Base-by-base conservation (phyloP, 2,113 vertebrate genomes). In the Cephalopterus ornatus region DNA sequence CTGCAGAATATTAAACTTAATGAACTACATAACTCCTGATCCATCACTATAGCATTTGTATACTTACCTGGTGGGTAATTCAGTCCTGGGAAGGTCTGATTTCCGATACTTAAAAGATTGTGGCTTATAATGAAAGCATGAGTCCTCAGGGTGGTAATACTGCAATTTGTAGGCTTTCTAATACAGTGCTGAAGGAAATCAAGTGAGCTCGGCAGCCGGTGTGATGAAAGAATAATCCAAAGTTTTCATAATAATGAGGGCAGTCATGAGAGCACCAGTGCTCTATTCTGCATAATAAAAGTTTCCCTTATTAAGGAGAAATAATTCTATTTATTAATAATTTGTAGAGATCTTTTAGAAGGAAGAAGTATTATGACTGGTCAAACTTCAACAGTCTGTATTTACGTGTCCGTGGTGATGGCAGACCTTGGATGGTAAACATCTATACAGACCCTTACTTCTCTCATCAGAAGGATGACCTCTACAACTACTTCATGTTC, bases 401-500 rank as follows among this genome's bases (percentile, higher is more conserved):
- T 78, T 83, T 99, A 78, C 98, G 99, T 22, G 83, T 99, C 24
- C 99, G 99, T 41, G 99, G 99, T 1, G 99, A 99, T 39, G 99
- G 99, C 32, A 99, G 99, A 39, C 98, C 99, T 3, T 99, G 99
- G 99, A 99, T 99, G 99, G 96, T 99, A 67, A 99, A 98, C 95
- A 97, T 99, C 39, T 97, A 77, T 19, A 50, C 98, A 32, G 98
- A 99, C 52, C 98, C 97, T 0, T 99, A 98, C 95, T 98, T 98
- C 93, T 94, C 98, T 30, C 98, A 99, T 88, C 98, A 98, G 41
- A 98, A 97, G 88, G 98, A 99, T n/a, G 99, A 99, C 71, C 93
- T 99, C 12, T 99, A 99, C 97, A 98, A 93, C 93, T 99, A 99
- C 91, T 99, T 99, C 96, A 97, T 99, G 96, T 99, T 98, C 87